These are phyloP conservation scores for Ophioninae sp. DNA, from an alignment of 2,888 invertebrate species.

Conservation along the genomic window DNA sequence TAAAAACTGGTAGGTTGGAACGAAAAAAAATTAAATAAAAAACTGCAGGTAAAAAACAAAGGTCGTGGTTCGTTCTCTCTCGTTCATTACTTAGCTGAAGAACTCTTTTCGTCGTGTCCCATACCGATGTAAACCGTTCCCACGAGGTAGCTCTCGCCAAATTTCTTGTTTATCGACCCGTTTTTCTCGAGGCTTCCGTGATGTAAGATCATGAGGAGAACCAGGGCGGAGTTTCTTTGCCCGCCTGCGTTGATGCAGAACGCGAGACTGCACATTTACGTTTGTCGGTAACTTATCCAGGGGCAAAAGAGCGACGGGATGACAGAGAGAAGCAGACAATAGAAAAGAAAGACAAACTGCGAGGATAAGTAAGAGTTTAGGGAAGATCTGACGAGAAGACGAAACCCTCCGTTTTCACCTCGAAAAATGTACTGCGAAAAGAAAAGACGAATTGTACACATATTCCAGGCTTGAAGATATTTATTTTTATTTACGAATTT, in stretches of 20 bases:
- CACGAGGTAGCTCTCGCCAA: slow-evolving; percentile 3
- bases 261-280: slow-evolving; percentile 18
- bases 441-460: not conserved
- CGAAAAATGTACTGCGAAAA: not conserved
- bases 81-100: not conserved
- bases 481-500: too few relatives aligned
- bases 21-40: not conserved
- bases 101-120: not conserved
- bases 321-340: not conserved
- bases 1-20: not conserved
- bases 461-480: too few relatives aligned
- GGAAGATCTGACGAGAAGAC: not conserved
- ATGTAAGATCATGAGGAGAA: slow-evolving; percentile 17
- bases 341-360: not conserved
- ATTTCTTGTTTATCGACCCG: slow-evolving; percentile 54
- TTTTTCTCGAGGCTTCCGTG: slow-evolving; percentile 16
- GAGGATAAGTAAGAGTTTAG: not conserved
- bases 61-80: not conserved
- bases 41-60: not conserved
- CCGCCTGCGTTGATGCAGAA: slow-evolving; percentile 17
- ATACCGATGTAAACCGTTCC: slow-evolving; percentile 17
- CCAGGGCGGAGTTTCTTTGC: slow-evolving; percentile 28
- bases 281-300: slow-evolving; percentile 59
- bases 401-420: not conserved
- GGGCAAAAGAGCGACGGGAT: not conserved